Base-by-base conservation (phyloP, 2,113 vertebrate genomes). In the Rynchops niger region DNA sequence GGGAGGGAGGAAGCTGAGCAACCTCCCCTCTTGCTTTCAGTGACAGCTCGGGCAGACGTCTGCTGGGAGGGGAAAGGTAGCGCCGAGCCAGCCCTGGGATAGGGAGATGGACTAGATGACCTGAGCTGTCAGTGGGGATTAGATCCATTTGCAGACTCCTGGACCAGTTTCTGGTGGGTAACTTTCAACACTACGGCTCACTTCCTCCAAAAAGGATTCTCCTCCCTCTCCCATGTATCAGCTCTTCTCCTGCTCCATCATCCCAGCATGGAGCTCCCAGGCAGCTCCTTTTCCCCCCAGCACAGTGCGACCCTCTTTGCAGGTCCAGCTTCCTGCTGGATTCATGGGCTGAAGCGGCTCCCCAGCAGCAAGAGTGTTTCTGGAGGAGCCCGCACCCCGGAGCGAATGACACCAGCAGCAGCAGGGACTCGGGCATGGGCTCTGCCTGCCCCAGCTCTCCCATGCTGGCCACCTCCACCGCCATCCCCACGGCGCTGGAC, bases 101-200 rank as follows among this genome's bases (percentile, higher is more conserved):
- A 2, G 55, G n/a, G 62, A 80, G 50, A 84, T 29, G 50, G 83
- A 36, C 72, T 27, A 50, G 81, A 52, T 62, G 36, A 92, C 52
- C 76, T 18, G 45, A 56, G 77, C 63, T 59, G 30, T 55, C 71
- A 53, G 27, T 1, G 5, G 13, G 32, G 42, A 17, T 77, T 40
- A 38, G 59, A 40, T 67, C 32, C 47, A 45, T 23, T 43, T 16
- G 11, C 55, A 34, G 30, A 2, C 32, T 50, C 52, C 58, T 32
- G 40, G 81, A 42, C 32, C 36, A 10, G 20, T 45, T 89, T 82
- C 70, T 82, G 27, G 43, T 34, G 40, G 50, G 38, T 55, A 9
- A 43, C 32, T 32, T 22, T 62, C 0, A 6, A 49, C 30, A 12
- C 27, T 16, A 10, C 0, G 0, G 22, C n/a, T 30, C 40, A 43